A percentile compares a stretch with the other conserved stretches of the same genome.
Evolutionary conservation across 2,113 vertebrate genomes (phyloP).

Genomic region (Trogon surrucura): DNA sequence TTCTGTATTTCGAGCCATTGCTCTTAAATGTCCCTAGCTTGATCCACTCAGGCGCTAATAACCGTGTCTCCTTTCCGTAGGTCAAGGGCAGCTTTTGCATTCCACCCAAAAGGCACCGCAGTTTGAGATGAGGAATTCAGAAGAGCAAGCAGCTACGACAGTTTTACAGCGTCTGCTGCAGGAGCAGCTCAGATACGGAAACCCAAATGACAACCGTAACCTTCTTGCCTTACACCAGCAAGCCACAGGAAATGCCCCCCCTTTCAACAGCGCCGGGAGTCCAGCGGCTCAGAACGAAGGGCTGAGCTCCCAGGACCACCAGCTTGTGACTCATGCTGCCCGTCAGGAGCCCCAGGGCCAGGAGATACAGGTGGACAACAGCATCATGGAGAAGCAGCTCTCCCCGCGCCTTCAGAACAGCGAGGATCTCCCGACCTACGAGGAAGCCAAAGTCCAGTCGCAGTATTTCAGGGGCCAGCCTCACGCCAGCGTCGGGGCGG

Average conservation of each 20-base stretch:
- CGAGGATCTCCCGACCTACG: constrained; percentile 95
- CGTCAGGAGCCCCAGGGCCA: constrained; percentile 98
- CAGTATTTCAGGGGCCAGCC: constrained; percentile 95
- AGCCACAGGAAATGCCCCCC: constrained; percentile 79
- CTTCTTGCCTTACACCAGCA: constrained; percentile 90
- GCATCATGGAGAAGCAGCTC: constrained; percentile 91
- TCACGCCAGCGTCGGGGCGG: constrained; percentile 84
- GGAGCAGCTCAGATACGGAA: constrained; percentile 96
- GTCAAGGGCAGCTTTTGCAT: constrained; percentile 87
- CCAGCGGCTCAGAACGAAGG: constrained; percentile 78
- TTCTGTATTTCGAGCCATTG: constrained; percentile 26
- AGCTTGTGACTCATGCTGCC: constrained; percentile 89
- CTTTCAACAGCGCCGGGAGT: constrained; percentile 76
- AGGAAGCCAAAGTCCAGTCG: constrained; percentile 98
- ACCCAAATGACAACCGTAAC: constrained; percentile 87
- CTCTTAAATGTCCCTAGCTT: constrained; percentile 16
- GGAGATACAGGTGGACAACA: constrained; percentile 93
- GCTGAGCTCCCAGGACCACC: constrained; percentile 87
- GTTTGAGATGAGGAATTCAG: constrained; percentile 94
- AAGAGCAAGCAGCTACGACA: constrained; percentile 90
- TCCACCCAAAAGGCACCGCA: constrained; percentile 82
- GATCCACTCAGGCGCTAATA: constrained; percentile 24
- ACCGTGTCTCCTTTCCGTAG: constrained; percentile 75
- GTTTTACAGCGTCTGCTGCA: constrained; percentile 97
- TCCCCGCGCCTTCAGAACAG: constrained; percentile 84